Evolutionary conservation across 2,888 invertebrate species (phyloP).

Genomic region (Drosophila yooni): DNA sequence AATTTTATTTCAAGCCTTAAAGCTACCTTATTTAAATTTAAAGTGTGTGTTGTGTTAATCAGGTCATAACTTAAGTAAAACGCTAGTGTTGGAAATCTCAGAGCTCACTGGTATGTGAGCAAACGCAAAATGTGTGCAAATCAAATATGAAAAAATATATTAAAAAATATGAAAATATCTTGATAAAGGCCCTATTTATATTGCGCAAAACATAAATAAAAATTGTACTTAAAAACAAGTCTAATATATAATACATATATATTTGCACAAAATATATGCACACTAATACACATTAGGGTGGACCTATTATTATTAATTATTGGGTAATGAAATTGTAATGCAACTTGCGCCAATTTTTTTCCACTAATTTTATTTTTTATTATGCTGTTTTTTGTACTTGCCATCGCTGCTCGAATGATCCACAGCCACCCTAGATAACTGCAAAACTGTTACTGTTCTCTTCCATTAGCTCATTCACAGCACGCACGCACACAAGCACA

Average conservation of each 20-base stretch:
- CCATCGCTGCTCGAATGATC: constrained; percentile 8
- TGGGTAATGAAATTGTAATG: neutral
- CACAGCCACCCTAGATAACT: neutral
- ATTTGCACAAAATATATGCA: neutral
- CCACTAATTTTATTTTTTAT: neutral
- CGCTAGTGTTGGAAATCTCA: neutral
- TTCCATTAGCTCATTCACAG: constrained; percentile 30
- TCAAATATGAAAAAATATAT: neutral
- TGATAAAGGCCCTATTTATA: neutral
- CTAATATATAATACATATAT: neutral
- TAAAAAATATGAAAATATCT: neutral
- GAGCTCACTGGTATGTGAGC: neutral
- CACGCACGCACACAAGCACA: constrained; percentile 28
- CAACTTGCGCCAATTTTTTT: neutral
- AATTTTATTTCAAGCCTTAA: neutral
- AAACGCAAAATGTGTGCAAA: neutral
- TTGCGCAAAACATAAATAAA: neutral
- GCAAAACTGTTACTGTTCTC: constrained; percentile 1
- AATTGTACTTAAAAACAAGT: neutral
- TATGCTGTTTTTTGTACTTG: constrained; percentile 20
- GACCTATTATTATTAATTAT: neutral
- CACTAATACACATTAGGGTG: neutral
- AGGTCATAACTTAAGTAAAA: neutral
- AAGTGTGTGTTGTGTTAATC: neutral
- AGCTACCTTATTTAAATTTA: neutral